Evolutionary conservation across 2,797 vertebrate species (phyloP).

Genomic region (Sylvilagus floridanus): DNA sequence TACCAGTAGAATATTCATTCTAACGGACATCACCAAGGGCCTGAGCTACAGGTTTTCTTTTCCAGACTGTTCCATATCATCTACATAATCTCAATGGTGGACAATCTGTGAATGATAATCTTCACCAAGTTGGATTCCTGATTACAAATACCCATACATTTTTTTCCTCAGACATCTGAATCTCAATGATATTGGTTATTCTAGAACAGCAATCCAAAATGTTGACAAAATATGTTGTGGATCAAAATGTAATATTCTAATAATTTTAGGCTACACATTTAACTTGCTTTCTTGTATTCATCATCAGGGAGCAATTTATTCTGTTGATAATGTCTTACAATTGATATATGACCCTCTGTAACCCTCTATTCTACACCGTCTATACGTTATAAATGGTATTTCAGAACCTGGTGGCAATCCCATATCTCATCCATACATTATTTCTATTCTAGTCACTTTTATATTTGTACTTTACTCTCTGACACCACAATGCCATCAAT

Average conservation of each 20-base stretch:
- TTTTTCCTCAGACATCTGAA: slow-evolving; percentile 67
- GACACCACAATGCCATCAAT: slow-evolving; percentile 4
- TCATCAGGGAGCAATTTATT: slow-evolving; percentile 54
- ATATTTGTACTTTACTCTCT: slow-evolving; percentile 29
- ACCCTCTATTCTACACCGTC: not conserved
- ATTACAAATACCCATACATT: slow-evolving; percentile 71
- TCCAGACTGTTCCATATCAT: slow-evolving; percentile 53
- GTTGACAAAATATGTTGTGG: slow-evolving; percentile 13
- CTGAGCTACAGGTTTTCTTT: slow-evolving; percentile 12
- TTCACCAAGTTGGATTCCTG: slow-evolving; percentile 49
- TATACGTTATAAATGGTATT: slow-evolving; percentile 14
- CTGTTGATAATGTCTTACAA: slow-evolving; percentile 62
- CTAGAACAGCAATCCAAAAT: slow-evolving; percentile 61
- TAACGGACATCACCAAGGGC: slow-evolving; percentile 60
- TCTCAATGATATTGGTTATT: slow-evolving; percentile 55
- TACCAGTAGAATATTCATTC: slow-evolving; percentile 40
- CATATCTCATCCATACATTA: not conserved
- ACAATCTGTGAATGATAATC: slow-evolving; percentile 40
- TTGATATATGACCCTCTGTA: not conserved
- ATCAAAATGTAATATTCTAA: slow-evolving; percentile 53
- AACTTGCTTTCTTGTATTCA: slow-evolving; percentile 46
- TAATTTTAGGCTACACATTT: slow-evolving; percentile 50
- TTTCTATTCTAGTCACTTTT: not conserved
- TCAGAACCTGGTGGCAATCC: not conserved
- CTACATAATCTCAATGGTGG: slow-evolving; percentile 43